Conservation (phyloP, 35 echinoderm and acorn worm species). For the Chiridota heheva region DNA sequence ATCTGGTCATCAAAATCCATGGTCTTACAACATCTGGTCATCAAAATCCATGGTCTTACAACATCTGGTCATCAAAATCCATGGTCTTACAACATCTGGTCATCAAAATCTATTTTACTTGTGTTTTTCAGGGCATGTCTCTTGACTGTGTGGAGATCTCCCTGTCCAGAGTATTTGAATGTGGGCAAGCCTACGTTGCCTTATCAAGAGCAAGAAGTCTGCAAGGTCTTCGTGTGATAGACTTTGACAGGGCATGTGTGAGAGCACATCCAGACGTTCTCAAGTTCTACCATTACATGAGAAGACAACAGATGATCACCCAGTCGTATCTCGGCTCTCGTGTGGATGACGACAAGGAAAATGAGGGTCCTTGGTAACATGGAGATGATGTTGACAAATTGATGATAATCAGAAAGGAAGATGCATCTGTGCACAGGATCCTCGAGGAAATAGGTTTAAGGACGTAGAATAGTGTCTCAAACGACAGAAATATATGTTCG, state of each 20-base stretch:
- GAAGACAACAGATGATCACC: constrained; percentile 61
- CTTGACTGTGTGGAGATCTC: constrained; percentile 98
- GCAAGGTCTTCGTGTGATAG: constrained; percentile 82
- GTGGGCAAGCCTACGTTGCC: constrained; percentile 96
- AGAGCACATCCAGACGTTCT: constrained; percentile 87
- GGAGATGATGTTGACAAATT: too few species aligned
- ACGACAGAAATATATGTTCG: too few species aligned
- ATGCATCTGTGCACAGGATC: too few species aligned
- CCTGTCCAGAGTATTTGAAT: constrained; percentile 89
- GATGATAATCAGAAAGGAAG: too few species aligned
- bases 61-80: too few species aligned
- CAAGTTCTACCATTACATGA: constrained; percentile 67
- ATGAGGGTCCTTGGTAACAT: constrained; percentile 35
- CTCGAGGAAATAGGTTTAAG: too few species aligned
- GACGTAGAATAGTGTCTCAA: too few species aligned
- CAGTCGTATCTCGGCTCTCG: constrained; percentile 37
- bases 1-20: too few species aligned
- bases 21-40: too few species aligned
- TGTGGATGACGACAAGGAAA: constrained; percentile 29
- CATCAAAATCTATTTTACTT: constrained; percentile 1
- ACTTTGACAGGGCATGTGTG: constrained; percentile 87
- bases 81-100: too few species aligned
- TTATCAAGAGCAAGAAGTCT: constrained; percentile 85
- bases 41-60: too few species aligned
- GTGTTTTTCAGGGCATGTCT: constrained; percentile 77